These are phyloP conservation scores for Lithodes maja DNA, from an alignment of 2,888 invertebrate species.

Conservation along the genomic window DNA sequence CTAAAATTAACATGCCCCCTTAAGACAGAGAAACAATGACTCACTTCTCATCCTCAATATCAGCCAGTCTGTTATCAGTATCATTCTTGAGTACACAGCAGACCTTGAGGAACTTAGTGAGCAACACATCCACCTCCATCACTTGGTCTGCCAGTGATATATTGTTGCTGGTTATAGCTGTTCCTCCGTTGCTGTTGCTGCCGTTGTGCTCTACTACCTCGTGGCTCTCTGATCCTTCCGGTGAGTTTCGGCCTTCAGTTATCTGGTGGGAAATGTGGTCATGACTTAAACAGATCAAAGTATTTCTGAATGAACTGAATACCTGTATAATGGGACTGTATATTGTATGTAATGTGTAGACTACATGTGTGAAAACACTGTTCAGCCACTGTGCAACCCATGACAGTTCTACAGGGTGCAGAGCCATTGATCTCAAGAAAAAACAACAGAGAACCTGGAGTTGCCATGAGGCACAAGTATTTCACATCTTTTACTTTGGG, in stretches of 20 bases:
- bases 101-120: conserved; percentile 68
- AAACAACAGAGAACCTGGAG: too few species aligned
- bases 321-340: too few species aligned
- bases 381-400: too few species aligned
- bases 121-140: conserved; percentile 66
- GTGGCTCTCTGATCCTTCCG: conserved; percentile 64
- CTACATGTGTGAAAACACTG: too few species aligned
- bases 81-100: conserved; percentile 70
- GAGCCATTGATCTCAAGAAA: too few species aligned
- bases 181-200: neutral
- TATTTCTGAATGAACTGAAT: too few species aligned
- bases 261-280: conserved; percentile 11
- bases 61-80: conserved; percentile 58
- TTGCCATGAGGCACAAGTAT: too few species aligned
- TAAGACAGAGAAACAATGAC: conserved; percentile 3
- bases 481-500: too few species aligned
- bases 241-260: conserved; percentile 62
- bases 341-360: too few species aligned
- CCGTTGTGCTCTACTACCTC: conserved; percentile 42
- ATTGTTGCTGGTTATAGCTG: neutral
- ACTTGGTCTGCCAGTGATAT: conserved; percentile 63
- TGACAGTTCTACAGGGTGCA: too few species aligned
- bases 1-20: neutral
- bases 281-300: too few species aligned
- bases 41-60: conserved; percentile 69